Base-by-base conservation (phyloP, 2,113 vertebrate genomes). In the Paramormyrops kingsleyae region DNA sequence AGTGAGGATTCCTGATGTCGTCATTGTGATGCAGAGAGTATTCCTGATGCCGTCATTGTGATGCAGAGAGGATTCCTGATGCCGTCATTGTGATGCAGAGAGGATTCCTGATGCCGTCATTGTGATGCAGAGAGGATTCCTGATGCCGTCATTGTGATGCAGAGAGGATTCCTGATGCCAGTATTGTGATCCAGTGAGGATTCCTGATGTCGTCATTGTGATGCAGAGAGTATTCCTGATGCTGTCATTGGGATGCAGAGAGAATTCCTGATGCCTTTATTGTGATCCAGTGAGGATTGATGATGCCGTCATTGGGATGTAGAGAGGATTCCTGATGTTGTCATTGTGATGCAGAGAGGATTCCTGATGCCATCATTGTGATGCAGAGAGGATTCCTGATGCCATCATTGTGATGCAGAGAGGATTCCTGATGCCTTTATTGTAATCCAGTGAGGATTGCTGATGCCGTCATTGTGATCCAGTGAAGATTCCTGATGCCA, bases 401-500 rank as follows among this genome's bases (percentile, higher is more conserved):
- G 4, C 17, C 2, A 2, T 66, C 0, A 3, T 4, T 66, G n/a
- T 66, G 7, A 66, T 12, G 0, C 24, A 66, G 62, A 0, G 8
- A 66, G 9, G n/a, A 66, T 27, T 27, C 62, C 62, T 10, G n/a
- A 66, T 27, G 7, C 6, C 21, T 0, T 27, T 0, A 27, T 27
- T 66, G 62, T 66, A 7, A 66, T 27, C 0, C 62, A 66, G 62
- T 0, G 59, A 66, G 9, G 59, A 66, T 70, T 31, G 10, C n/a
- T 8, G 17, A 62, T 3, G 19, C 2, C 10, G 0, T 74, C 0
- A 31, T 15, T 74, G 66, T 74, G 12, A 15, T 35, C 0, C n/a
- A 74, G 66, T 1, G 66, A 74, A 5, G 70, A 77, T 15, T 39
- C 70, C 70, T 39, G 13, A 77, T 6, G 15, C 4, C 31, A 6